A percentile compares a stretch with the other conserved stretches of the same genome.
These are phyloP conservation scores for Paracanthobrama guichenoti DNA, from an alignment of 2,113 vertebrate species.

Conservation along the genomic window DNA sequence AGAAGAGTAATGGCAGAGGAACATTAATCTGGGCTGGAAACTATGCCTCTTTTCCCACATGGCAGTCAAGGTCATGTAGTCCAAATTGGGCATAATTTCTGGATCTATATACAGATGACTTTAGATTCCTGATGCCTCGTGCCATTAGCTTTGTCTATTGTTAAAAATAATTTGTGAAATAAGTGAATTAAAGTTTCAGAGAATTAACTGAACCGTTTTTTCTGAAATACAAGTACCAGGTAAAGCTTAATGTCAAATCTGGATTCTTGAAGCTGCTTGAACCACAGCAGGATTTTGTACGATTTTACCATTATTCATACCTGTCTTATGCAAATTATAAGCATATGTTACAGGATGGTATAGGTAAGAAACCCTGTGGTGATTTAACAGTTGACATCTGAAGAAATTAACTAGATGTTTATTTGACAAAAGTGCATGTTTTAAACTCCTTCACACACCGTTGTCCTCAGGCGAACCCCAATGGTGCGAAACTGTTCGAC, in stretches of 20 bases:
- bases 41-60: not conserved
- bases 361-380: not conserved
- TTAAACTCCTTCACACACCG: not conserved
- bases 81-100: not conserved
- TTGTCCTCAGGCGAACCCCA: not conserved
- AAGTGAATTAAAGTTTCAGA: not conserved
- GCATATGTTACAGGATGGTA: slow-evolving; percentile 9
- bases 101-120: not conserved
- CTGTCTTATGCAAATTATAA: not conserved
- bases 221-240: not conserved
- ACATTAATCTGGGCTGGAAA: slow-evolving; percentile 23
- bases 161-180: not conserved
- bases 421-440: not conserved
- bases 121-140: not conserved
- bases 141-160: not conserved
- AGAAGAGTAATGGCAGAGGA: not conserved
- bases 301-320: too few species aligned
- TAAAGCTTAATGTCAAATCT: not conserved
- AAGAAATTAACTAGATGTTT: not conserved
- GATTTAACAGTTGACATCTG: not conserved
- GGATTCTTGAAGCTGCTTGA: not conserved
- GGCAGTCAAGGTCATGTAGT: slow-evolving; percentile 17
- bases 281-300: too few species aligned
- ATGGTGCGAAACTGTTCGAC: not conserved
- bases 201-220: not conserved